Percentiles rank a stretch among this genome's conserved stretches.
phyloP scores from a whole-genome alignment of 2,113 vertebrate species.

The Ascaphus truei region DNA sequence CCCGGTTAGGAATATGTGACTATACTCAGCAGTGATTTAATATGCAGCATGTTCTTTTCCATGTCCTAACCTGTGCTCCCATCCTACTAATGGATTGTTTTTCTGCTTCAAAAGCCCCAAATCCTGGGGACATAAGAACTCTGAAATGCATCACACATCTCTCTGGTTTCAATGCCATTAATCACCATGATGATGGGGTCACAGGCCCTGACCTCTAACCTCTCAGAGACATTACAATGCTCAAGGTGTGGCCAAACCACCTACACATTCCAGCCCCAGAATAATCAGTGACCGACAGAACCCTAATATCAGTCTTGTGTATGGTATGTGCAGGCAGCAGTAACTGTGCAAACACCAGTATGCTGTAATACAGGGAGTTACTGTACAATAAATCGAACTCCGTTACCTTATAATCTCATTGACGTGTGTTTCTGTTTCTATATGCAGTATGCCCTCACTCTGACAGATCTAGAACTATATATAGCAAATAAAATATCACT shows the following conservation, averaged over 20 bases:
- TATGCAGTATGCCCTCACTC: no score
- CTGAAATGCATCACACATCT: conserved; percentile 36
- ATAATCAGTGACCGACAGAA: no score
- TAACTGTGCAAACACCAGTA: no score
- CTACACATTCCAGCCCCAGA: conserved; percentile 15
- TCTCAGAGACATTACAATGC: conserved; percentile 27
- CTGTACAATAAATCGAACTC: no score
- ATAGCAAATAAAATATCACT: no score
- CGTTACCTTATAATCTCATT: no score
- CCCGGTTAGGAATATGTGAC: not conserved
- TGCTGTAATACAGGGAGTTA: no score
- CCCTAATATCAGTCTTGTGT: no score
- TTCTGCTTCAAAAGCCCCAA: conserved; percentile 29
- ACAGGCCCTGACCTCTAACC: conserved; percentile 22
- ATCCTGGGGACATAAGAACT: conserved; percentile 24
- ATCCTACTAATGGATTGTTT: conserved; percentile 31
- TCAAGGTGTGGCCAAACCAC: conserved; percentile 28
- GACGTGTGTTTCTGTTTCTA: no score
- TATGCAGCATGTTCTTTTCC: conserved; percentile 7
- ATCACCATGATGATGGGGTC: conserved; percentile 31
- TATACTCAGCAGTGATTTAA: conserved; percentile 8
- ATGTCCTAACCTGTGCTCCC: conserved; percentile 17
- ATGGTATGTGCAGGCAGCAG: no score
- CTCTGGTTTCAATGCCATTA: conserved; percentile 38
- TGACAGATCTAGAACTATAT: no score